Evolutionary conservation across 2,797 vertebrate genomes (phyloP).

Genomic region (Aphelocoma californica): DNA sequence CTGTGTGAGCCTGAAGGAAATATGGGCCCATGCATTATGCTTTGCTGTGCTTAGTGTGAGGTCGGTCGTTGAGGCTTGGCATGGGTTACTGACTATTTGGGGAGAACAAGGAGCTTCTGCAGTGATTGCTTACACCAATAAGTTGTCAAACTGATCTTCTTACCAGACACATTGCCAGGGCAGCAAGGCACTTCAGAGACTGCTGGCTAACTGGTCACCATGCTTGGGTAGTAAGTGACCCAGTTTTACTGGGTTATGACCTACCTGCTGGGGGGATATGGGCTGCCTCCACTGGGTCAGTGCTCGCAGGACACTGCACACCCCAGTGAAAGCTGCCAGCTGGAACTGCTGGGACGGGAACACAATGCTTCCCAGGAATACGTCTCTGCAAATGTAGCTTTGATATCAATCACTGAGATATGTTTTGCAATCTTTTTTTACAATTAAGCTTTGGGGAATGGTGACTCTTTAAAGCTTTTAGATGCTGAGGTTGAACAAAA

Average conservation of each 20-base stretch:
- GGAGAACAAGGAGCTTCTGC: background rate
- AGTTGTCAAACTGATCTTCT: accelerated
- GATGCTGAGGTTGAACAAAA: background rate
- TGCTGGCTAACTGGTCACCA: background rate
- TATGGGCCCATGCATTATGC: background rate
- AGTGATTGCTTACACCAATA: background rate
- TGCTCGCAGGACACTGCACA: accelerated
- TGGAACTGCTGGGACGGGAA: background rate
- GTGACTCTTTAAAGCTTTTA: background rate
- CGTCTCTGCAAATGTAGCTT: background rate
- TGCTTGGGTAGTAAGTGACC: background rate
- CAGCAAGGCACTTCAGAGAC: background rate
- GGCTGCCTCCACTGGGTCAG: background rate
- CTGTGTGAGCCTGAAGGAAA: background rate
- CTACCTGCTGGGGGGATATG: background rate
- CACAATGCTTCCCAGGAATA: background rate
- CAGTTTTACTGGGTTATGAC: background rate
- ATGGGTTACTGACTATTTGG: background rate
- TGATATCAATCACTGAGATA: background rate
- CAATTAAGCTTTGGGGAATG: background rate
- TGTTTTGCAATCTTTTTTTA: accelerated
- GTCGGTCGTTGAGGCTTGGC: background rate
- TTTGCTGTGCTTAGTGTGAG: background rate
- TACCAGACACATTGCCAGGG: background rate
- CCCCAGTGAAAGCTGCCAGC: background rate